Conservation (phyloP, 2,113 vertebrate species). For the Chaetodon auriga region DNA sequence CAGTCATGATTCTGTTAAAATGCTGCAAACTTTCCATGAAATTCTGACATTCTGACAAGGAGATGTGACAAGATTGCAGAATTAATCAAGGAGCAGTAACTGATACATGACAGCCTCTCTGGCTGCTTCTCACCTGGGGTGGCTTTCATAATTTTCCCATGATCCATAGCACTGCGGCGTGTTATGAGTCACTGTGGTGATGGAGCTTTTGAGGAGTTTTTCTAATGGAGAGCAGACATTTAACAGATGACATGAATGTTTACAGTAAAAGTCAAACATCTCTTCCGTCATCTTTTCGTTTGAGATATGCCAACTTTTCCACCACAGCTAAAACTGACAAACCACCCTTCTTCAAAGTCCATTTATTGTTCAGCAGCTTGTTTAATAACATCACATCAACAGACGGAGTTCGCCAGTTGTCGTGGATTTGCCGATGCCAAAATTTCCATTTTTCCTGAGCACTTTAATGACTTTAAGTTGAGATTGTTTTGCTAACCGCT, state of each 20-base stretch:
- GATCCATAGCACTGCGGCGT: neutral
- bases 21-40: neutral
- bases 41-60: neutral
- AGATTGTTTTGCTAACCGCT: neutral
- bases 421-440: neutral
- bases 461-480: neutral
- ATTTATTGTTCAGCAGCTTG: neutral
- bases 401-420: neutral
- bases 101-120: neutral
- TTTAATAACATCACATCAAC: neutral
- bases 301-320: neutral
- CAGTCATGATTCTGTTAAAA: neutral
- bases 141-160: neutral
- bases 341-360: neutral
- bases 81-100: neutral
- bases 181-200: neutral
- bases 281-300: neutral
- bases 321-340: neutral
- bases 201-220: neutral
- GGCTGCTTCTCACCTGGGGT: neutral
- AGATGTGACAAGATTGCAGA: neutral
- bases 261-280: neutral
- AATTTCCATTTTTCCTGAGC: neutral
- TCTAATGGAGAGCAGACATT: neutral
- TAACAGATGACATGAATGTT: neutral